Conservation (phyloP, 2,113 vertebrate species). For the Gorsachius goisagi region DNA sequence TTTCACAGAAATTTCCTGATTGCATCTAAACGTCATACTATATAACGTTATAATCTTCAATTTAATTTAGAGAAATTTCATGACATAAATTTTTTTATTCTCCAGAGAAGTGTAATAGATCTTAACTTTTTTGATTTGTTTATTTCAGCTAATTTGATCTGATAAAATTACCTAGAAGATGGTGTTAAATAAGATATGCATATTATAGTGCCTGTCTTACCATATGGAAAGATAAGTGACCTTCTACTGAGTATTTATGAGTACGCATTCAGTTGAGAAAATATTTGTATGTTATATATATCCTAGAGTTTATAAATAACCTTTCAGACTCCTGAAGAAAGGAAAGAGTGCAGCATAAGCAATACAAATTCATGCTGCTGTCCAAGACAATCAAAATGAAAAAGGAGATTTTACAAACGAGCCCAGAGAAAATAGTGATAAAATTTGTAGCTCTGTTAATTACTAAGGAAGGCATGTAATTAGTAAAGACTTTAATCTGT, state of each 20-base stretch:
- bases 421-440: neutral
- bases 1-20: neutral
- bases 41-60: neutral
- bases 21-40: neutral
- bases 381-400: neutral
- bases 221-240: neutral
- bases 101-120: neutral
- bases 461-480: neutral
- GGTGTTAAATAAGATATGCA: neutral
- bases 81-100: neutral
- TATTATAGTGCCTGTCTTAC: neutral
- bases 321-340: neutral
- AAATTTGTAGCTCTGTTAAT: neutral
- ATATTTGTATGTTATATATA: neutral
- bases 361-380: neutral
- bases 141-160: neutral
- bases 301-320: slow-evolving; percentile 8
- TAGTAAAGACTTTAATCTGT: neutral
- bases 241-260: slow-evolving; percentile 14
- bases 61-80: neutral
- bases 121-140: neutral
- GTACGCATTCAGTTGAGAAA: neutral
- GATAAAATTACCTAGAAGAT: slow-evolving; percentile 12
- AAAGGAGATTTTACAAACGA: neutral
- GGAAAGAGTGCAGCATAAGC: neutral